Evolutionary conservation across 2,113 vertebrate genomes (phyloP).

Genomic region (Dasypus novemcinctus): DNA sequence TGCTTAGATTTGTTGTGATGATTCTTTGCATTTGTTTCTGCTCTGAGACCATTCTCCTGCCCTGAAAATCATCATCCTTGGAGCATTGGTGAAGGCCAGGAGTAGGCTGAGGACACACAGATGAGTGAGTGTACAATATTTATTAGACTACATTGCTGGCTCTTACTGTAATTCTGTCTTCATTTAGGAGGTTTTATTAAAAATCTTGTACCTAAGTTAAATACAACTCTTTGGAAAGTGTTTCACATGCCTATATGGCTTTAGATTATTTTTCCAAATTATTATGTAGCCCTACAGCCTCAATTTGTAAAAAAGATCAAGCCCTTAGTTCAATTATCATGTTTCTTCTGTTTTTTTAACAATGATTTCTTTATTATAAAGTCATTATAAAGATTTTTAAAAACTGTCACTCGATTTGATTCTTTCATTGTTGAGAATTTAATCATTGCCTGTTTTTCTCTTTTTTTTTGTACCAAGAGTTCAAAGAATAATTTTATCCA

Average conservation of each 20-base stretch:
- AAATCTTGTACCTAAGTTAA: background rate
- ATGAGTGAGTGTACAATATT: background rate
- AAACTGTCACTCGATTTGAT: background rate
- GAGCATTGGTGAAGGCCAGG: no score
- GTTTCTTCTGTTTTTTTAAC: background rate
- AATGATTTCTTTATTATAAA: background rate
- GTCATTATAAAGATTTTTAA: background rate
- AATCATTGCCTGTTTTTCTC: background rate
- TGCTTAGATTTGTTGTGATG: background rate
- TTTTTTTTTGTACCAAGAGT: background rate
- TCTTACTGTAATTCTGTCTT: background rate
- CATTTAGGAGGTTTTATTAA: background rate
- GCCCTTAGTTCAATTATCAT: background rate
- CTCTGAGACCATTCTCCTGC: background rate
- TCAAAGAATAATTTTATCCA: background rate
- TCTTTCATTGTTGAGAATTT: background rate
- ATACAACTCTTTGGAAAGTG: background rate
- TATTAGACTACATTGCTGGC: background rate
- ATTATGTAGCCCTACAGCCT: background rate
- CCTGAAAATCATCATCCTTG: background rate
- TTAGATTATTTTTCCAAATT: background rate
- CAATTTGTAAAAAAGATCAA: background rate
- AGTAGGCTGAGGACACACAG: background rate
- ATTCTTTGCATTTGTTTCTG: background rate
- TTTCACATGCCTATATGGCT: background rate